phyloP scores from a whole-genome alignment of 2,888 invertebrate genomes.

The Eupeodes latifasciatus region DNA sequence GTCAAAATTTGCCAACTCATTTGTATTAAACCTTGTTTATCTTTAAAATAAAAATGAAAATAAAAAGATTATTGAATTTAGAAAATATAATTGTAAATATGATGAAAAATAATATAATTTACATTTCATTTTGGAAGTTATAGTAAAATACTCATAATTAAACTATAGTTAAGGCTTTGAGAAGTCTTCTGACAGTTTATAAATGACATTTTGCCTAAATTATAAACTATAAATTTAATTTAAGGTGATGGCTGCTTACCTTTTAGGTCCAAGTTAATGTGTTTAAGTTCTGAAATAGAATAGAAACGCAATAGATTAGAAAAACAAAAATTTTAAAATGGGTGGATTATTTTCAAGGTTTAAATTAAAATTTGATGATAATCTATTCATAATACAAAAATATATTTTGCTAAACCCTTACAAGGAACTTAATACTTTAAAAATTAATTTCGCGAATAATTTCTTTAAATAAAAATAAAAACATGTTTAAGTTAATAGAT shows the following conservation, averaged over 20 bases:
- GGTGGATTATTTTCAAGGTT: not conserved
- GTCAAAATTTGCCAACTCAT: not conserved
- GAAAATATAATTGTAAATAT: not conserved
- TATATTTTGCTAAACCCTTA: too few species aligned
- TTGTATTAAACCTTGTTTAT: not conserved
- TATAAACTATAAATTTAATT: not conserved
- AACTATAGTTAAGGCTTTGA: not conserved
- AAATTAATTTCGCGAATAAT: too few species aligned
- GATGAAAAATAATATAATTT: not conserved
- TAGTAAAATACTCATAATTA: not conserved
- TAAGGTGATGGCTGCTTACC: constrained; percentile 4
- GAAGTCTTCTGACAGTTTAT: not conserved
- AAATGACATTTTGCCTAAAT: not conserved
- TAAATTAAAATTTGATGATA: not conserved
- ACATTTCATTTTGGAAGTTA: not conserved
- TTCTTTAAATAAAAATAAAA: too few species aligned
- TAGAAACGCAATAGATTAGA: not conserved
- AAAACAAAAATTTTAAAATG: too few species aligned
- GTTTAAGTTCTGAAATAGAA: constrained; percentile 9
- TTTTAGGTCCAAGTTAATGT: not conserved
- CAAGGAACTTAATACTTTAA: too few species aligned
- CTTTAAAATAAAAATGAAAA: not conserved
- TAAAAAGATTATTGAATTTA: not conserved
- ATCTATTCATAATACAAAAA: too few species aligned
- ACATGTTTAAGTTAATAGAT: too few species aligned